These are phyloP conservation scores for Nothura maculosa DNA, from an alignment of 2,797 vertebrate genomes.

Conservation along the genomic window DNA sequence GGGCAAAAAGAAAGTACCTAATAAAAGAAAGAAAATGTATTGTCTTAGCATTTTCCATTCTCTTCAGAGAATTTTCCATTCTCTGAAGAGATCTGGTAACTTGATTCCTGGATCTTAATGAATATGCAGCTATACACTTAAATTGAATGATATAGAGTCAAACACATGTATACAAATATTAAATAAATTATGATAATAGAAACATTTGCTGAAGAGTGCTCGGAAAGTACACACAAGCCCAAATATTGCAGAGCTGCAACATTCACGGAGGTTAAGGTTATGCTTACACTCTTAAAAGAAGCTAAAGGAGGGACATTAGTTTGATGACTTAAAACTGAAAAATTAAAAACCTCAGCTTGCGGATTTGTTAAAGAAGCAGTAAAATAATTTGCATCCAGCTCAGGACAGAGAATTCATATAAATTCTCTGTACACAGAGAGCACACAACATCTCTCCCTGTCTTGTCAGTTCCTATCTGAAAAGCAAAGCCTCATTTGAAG, in stretches of 20 bases:
- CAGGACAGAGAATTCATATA: background rate
- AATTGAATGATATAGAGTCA: background rate
- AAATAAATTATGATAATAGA: background rate
- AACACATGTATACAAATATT: background rate
- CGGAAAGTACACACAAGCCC: background rate
- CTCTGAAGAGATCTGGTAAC: background rate
- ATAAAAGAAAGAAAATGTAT: background rate
- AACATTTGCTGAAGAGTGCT: background rate
- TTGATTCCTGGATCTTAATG: background rate
- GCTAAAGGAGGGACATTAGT: background rate
- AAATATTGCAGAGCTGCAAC: background rate
- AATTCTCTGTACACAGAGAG: background rate
- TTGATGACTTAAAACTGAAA: background rate
- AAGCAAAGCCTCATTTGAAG: background rate
- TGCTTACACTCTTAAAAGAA: background rate
- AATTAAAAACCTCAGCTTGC: background rate
- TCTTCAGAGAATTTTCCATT: background rate
- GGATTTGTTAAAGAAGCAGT: background rate
- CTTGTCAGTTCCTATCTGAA: background rate
- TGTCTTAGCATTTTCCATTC: background rate
- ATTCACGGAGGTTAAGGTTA: background rate
- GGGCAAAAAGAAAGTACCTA: conserved; percentile 88
- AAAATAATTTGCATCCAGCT: background rate
- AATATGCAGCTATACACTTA: background rate
- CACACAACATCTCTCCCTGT: background rate